These are phyloP conservation scores for Spodoptera picta DNA, from an alignment of 2,888 invertebrate genomes.

Conservation along the genomic window DNA sequence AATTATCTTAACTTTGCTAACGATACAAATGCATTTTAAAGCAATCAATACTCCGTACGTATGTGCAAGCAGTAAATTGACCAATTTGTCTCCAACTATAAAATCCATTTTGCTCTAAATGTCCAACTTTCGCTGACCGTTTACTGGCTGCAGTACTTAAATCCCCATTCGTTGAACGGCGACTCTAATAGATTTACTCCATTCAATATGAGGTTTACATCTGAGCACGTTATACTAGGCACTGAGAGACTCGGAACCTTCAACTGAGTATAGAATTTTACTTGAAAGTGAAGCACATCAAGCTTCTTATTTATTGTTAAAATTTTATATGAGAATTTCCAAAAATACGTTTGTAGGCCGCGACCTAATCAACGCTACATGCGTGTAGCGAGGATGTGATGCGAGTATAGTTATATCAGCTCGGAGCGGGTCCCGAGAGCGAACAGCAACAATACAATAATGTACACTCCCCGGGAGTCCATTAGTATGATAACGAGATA, in stretches of 20 bases:
- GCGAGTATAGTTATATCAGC: conserved; percentile 40
- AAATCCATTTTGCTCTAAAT: not conserved
- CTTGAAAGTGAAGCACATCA: no score
- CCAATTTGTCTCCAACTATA: no score
- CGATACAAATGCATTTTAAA: no score
- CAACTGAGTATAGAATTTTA: no score
- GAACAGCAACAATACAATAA: conserved; percentile 62
- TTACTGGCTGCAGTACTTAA: not conserved
- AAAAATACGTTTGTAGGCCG: not conserved
- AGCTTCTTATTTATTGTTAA: not conserved
- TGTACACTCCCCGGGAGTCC: conserved; percentile 69
- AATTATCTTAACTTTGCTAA: no score
- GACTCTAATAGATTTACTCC: not conserved
- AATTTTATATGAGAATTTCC: not conserved
- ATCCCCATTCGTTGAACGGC: conserved; percentile 6
- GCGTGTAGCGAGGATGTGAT: conserved; percentile 13
- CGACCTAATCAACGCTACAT: conserved; percentile 24
- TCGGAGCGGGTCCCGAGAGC: conserved; percentile 46
- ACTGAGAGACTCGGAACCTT: no score
- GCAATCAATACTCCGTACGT: no score
- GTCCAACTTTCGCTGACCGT: not conserved
- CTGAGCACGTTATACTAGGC: no score
- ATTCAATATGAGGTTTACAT: not conserved
- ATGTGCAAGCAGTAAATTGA: no score
- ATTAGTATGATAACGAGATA: conserved; percentile 77